These are phyloP conservation scores for Caenorhabditis sinica DNA, from an alignment of 2,888 invertebrate species.

Conservation along the genomic window DNA sequence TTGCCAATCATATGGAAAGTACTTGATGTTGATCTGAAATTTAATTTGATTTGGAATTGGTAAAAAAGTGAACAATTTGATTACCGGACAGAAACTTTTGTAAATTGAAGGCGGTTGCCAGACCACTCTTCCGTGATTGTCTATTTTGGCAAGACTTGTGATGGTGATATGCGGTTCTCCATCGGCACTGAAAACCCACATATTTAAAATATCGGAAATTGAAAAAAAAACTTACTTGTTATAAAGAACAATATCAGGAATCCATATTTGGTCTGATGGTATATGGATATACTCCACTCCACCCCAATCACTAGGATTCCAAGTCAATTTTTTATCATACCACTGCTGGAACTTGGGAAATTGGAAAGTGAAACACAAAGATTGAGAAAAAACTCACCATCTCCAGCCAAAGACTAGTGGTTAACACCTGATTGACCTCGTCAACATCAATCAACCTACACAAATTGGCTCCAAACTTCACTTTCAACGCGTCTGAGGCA, in stretches of 20 bases:
- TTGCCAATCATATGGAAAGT: constrained; percentile 80
- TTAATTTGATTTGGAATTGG: neutral
- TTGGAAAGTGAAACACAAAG: neutral
- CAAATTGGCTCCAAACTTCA: constrained; percentile 75
- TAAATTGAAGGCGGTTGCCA: constrained; percentile 79
- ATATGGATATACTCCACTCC: constrained; percentile 96
- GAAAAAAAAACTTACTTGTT: constrained; percentile 87
- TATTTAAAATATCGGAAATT: neutral
- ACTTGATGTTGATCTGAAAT: constrained; percentile 84
- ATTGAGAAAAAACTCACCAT: constrained; percentile 64
- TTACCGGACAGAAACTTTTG: constrained; percentile 77
- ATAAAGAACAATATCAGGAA: constrained; percentile 95
- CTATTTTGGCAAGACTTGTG: constrained; percentile 73
- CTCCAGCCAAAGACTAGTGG: constrained; percentile 78
- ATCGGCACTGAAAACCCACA: constrained; percentile 72
- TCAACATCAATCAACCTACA: constrained; percentile 78
- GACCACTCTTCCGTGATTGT: constrained; percentile 74
- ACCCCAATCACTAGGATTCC: constrained; percentile 96
- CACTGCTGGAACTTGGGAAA: constrained; percentile 86
- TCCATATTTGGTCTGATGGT: constrained; percentile 96
- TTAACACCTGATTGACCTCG: constrained; percentile 77
- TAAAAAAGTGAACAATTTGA: constrained; percentile 1
- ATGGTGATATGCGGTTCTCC: constrained; percentile 78
- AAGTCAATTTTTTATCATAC: constrained; percentile 94
- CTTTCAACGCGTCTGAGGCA: constrained; percentile 74